Evolutionary conservation across 1,140 invertebrate species (phyloP).

Genomic region (Glomeris maerens): DNA sequence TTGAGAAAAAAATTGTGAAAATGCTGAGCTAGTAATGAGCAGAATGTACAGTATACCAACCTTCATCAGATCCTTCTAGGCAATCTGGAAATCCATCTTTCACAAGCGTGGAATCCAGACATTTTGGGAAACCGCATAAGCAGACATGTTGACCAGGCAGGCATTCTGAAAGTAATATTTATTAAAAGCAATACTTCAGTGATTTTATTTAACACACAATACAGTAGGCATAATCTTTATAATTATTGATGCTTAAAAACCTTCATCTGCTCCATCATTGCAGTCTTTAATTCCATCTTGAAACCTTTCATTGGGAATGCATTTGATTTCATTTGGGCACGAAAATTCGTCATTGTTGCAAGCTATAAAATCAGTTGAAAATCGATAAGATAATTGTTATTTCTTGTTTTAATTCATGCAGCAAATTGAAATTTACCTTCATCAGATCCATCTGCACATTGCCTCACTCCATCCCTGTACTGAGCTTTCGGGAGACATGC

Average conservation of each 20-base stretch:
- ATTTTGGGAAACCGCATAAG: not conserved
- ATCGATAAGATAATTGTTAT: not conserved
- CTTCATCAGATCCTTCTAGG: constrained; percentile 11
- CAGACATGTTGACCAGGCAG: not conserved
- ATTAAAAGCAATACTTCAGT: too few species aligned
- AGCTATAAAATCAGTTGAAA: not conserved
- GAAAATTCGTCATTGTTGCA: not conserved
- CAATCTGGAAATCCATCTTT: constrained; percentile 7
- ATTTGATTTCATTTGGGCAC: not conserved
- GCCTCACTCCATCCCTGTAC: not conserved
- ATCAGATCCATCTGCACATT: constrained; percentile 10
- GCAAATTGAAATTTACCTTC: constrained; percentile 8
- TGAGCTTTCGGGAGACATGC: not conserved
- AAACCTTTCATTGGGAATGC: not conserved
- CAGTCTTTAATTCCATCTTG: constrained; percentile 7
- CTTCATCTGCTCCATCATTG: constrained; percentile 8
- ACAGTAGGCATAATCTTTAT: not conserved
- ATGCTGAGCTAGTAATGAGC: not conserved
- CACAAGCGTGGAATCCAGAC: not conserved
- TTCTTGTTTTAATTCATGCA: not conserved
- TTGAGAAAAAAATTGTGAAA: not conserved
- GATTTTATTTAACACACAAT: not conserved
- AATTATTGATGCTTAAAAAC: not conserved
- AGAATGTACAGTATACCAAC: not conserved
- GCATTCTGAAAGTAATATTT: not conserved